Percentiles rank a stretch among this genome's conserved stretches.
phyloP scores from a whole-genome alignment of 2,797 vertebrate species.

The Channa striata region DNA sequence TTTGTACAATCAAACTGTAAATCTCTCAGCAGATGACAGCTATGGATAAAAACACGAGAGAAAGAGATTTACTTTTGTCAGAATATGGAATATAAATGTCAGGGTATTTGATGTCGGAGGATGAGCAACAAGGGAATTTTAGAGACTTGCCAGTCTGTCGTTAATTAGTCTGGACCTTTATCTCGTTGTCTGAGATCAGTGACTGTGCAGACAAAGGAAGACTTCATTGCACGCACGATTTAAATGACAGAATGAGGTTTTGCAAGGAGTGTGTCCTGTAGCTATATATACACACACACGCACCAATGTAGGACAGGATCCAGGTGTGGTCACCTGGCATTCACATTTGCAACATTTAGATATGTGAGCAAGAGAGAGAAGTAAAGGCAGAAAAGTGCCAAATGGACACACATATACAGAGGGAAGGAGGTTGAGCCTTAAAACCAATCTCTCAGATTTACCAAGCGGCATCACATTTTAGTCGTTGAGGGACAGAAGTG shows the following conservation, averaged over 20 bases:
- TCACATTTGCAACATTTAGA: conserved; percentile 23
- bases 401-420: not conserved
- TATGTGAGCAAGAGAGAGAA: conserved; percentile 2
- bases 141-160: conserved; percentile 22
- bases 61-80: conserved; percentile 7
- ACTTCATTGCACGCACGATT: conserved; percentile 43
- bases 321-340: conserved; percentile 65
- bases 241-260: conserved; percentile 69
- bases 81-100: conserved; percentile 26
- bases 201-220: conserved; percentile 49
- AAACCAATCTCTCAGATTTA: conserved; percentile 22
- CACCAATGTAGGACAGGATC: conserved; percentile 54
- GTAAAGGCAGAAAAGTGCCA: not conserved
- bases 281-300: conserved; percentile 56
- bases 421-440: conserved; percentile 11
- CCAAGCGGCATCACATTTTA: conserved; percentile 9
- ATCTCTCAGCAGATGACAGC: not conserved
- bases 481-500: not conserved
- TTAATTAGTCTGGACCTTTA: conserved; percentile 57
- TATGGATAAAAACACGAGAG: conserved; percentile 12
- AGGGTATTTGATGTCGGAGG: conserved; percentile 14
- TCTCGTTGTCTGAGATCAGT: conserved; percentile 44
- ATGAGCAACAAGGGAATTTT: conserved; percentile 47
- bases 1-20: not conserved
- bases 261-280: conserved; percentile 27